These are phyloP conservation scores for Cepaea hortensis DNA, from an alignment of 2,888 invertebrate genomes.

Conservation along the genomic window DNA sequence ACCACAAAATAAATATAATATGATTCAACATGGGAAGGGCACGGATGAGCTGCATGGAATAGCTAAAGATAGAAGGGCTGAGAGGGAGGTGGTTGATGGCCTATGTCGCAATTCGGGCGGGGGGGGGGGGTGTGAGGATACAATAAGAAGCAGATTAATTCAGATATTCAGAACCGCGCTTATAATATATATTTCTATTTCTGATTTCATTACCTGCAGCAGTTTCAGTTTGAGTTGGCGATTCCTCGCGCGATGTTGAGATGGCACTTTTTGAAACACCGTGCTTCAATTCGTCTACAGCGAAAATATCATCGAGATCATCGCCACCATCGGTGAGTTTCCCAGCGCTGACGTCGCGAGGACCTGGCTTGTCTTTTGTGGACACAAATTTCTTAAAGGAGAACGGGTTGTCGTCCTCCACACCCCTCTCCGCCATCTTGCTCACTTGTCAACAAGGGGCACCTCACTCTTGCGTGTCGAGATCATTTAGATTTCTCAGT, in stretches of 20 bases:
- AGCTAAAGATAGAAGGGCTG: too few species aligned
- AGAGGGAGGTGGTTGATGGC: too few species aligned
- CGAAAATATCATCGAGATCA: conserved; percentile 59
- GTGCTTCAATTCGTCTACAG: conserved; percentile 48
- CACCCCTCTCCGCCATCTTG: conserved; percentile 68
- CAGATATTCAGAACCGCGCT: too few species aligned
- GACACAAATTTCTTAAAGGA: conserved; percentile 73
- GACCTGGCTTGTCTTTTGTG: conserved; percentile 56
- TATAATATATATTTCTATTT: too few species aligned
- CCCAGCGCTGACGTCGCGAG: background rate
- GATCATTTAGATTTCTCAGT: background rate
- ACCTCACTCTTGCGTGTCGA: background rate
- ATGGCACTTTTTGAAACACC: conserved; percentile 43
- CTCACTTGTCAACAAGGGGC: conserved; percentile 8
- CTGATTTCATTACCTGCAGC: background rate
- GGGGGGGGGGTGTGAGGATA: too few species aligned
- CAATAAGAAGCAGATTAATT: too few species aligned
- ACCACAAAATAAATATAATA: too few species aligned
- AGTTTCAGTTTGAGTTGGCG: background rate
- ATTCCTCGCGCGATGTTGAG: conserved; percentile 41
- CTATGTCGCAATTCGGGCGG: too few species aligned
- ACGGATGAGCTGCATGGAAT: too few species aligned
- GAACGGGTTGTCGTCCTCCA: conserved; percentile 71
- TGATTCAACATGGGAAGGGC: too few species aligned
- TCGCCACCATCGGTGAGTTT: conserved; percentile 19